Base-by-base conservation (phyloP, 2,888 invertebrate species). In the Aromia moschata region DNA sequence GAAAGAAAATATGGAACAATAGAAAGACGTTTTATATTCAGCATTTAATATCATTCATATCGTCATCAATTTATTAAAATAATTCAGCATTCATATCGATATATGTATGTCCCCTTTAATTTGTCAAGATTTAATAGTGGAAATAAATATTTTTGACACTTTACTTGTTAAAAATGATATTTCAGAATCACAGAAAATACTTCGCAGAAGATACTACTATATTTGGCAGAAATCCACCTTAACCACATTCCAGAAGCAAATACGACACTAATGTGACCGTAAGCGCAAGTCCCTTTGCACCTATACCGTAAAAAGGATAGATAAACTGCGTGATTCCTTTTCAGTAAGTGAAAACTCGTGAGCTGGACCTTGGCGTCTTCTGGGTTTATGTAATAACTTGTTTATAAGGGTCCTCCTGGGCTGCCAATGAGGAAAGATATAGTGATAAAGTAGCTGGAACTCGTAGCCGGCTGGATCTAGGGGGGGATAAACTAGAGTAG, bases 361-460 rank as follows among this genome's bases (percentile, higher is more conserved):
- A 49, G 38, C 49, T 18, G 17, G 46, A 10, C 33, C 2, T 11
- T 7, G 11, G 33, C 33, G 33, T 11, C 12, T 36, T 37, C 31
- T 15, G 12, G 20, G 33, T 47, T 37, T 38, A 49, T 49, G 38
- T 40, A 49, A 49, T 49, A 49, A 49, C 38, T 49, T 49, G 49
- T 49, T 49, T 49, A 49, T 49, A 49, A 49, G 49, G 49, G 49
- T 40, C 33, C 36, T 17, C 49, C 38, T 49, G 36, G 38, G 38
- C 30, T 38, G 17, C 49, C 47, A 37, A 47, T 47, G 47, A 37
- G 9, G n/a, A n/a, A n/a, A n/a, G 47, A 47, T 37, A 17, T 37
- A 40, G 38, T 16, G 49, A 49, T 49, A 40, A 49, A 49, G 49
- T 38, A 38, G 17, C 38, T 40, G 25, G 30, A 49, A 49, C 38